phyloP scores from a whole-genome alignment of 2,888 invertebrate genomes.

The Ochropleura leucogaster region DNA sequence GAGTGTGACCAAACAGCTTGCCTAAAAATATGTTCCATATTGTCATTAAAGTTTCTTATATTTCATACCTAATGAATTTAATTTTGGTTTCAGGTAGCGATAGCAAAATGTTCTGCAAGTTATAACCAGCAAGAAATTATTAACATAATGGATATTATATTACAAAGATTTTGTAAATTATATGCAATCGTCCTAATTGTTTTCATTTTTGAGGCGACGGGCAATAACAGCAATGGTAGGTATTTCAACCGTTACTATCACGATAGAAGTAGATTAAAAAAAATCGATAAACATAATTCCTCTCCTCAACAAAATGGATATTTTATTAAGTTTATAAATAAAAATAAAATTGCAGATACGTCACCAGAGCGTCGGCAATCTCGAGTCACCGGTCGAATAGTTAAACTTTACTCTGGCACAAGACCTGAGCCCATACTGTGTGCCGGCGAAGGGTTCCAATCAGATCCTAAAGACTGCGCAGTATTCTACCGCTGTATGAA shows the following conservation, averaged over 20 bases:
- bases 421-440: slow-evolving; percentile 89
- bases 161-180: slow-evolving; percentile 46
- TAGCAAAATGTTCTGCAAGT: slow-evolving; percentile 49
- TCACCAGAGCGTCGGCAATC: slow-evolving; percentile 68
- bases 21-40: neutral
- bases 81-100: slow-evolving; percentile 51
- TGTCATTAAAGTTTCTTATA: neutral
- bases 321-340: neutral
- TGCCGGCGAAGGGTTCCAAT: slow-evolving; percentile 92
- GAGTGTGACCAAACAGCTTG: neutral
- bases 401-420: slow-evolving; percentile 82
- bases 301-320: neutral
- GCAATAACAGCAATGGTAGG: slow-evolving; percentile 62
- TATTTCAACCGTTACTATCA: slow-evolving; percentile 12
- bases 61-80: neutral
- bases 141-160: slow-evolving; percentile 58
- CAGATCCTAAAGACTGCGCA: slow-evolving; percentile 93
- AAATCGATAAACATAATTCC: neutral
- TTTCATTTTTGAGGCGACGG: slow-evolving; percentile 53
- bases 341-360: slow-evolving; percentile 66
- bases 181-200: slow-evolving; percentile 59
- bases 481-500: slow-evolving; percentile 94
- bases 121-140: slow-evolving; percentile 27
- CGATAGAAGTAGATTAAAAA: neutral
- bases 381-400: slow-evolving; percentile 78